Conservation (phyloP, 1,140 invertebrate species). For the Cydia splendana region DNA sequence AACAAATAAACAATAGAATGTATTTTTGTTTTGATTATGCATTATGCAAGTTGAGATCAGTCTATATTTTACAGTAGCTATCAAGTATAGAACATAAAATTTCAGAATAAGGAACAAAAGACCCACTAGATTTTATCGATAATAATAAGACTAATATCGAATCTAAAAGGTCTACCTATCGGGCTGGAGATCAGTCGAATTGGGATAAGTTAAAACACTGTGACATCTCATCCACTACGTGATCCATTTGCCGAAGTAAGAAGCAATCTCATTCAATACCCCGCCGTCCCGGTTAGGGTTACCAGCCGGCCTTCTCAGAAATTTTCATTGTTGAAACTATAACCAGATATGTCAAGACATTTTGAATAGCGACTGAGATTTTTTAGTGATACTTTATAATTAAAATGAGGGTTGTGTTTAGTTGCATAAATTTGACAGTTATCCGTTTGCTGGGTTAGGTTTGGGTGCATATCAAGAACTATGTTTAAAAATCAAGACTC, state of each 20-base stretch:
- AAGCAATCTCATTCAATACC: constrained; percentile 81
- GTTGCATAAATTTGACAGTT: too few species aligned
- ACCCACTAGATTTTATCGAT: constrained; percentile 20
- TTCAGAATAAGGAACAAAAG: background rate
- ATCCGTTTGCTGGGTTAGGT: too few species aligned
- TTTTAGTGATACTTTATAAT: too few species aligned
- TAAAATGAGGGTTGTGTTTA: too few species aligned
- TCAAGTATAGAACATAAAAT: background rate
- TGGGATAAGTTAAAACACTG: constrained; percentile 79
- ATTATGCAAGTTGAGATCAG: too few species aligned
- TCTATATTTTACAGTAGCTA: background rate
- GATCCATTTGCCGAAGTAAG: constrained; percentile 81
- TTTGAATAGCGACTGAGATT: too few species aligned
- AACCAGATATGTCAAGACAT: too few species aligned
- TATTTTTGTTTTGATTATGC: too few species aligned
- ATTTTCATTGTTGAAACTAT: too few species aligned
- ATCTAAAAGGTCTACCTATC: constrained; percentile 41
- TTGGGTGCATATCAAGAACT: too few species aligned
- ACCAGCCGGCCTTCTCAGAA: constrained; percentile 34
- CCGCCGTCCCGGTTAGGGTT: constrained; percentile 50
- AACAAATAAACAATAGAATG: too few species aligned
- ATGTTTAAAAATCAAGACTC: too few species aligned
- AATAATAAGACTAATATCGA: constrained; percentile 29
- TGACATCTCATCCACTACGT: constrained; percentile 81
- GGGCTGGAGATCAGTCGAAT: constrained; percentile 58